phyloP scores from a whole-genome alignment of 2,797 vertebrate species.

The Tapirus indicus region DNA sequence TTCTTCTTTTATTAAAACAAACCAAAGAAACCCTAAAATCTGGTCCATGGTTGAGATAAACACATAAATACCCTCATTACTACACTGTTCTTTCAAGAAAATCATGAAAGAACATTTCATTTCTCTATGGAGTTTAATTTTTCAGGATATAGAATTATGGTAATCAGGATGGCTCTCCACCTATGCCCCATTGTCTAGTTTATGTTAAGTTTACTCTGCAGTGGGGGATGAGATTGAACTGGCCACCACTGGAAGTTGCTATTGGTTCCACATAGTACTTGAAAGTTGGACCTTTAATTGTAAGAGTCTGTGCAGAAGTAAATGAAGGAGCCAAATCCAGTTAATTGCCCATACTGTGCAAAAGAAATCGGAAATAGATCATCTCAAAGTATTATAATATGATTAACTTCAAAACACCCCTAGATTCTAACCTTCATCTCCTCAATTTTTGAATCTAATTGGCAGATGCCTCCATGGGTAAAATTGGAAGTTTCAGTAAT shows the following conservation, averaged over 20 bases:
- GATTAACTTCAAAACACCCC: not conserved
- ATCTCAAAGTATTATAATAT: not conserved
- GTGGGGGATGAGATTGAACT: not conserved
- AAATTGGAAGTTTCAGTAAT: not conserved
- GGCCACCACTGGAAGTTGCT: not conserved
- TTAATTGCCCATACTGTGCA: not conserved
- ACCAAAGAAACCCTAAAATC: not conserved
- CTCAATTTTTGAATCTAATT: not conserved
- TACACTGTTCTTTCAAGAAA: not conserved
- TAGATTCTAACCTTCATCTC: not conserved
- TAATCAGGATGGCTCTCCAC: not conserved
- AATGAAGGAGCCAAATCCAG: not conserved
- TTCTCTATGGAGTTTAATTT: not conserved
- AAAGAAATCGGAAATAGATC: not conserved
- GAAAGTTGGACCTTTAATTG: not conserved
- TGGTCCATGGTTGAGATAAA: not conserved
- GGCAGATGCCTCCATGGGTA: not conserved
- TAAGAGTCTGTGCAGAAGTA: not conserved
- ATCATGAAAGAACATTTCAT: not conserved
- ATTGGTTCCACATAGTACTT: not conserved
- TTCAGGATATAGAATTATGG: not conserved
- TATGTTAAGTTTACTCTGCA: not conserved
- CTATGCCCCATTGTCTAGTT: not conserved
- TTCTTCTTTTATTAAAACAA: constrained; percentile 13
- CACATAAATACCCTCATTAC: not conserved